A percentile compares a stretch with the other conserved stretches of the same genome.
These are phyloP conservation scores for Nomada fabriciana DNA, from an alignment of 2,888 invertebrate genomes.

Conservation along the genomic window DNA sequence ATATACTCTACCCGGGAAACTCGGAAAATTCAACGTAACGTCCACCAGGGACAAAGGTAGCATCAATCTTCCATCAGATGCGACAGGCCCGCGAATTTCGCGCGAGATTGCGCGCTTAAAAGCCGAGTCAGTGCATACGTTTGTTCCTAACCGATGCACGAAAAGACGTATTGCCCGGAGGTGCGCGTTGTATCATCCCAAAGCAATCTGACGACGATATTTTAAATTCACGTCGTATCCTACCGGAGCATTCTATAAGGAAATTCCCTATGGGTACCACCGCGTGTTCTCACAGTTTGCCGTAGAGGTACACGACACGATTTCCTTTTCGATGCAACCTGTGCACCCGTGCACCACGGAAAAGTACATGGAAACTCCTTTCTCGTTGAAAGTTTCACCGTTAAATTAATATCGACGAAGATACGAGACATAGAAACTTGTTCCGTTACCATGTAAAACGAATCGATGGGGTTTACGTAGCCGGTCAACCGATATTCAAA, in stretches of 20 bases:
- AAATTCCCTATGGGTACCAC: constrained; percentile 45
- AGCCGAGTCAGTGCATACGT: neutral
- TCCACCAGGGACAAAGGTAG: neutral
- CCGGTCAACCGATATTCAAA: too few species aligned
- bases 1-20: too few species aligned
- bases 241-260: constrained; percentile 28
- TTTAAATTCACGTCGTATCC: constrained; percentile 51
- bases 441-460: neutral
- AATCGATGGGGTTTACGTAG: neutral
- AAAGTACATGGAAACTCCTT: constrained; percentile 18
- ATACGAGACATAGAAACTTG: neutral
- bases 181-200: constrained; percentile 12
- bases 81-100: neutral
- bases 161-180: constrained; percentile 17
- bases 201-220: constrained; percentile 47
- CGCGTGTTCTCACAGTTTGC: constrained; percentile 16
- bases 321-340: constrained; percentile 13
- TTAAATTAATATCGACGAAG: constrained; percentile 28
- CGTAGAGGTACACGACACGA: constrained; percentile 3
- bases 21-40: neutral
- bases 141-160: neutral
- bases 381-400: neutral
- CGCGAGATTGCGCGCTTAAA: neutral
- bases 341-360: neutral
- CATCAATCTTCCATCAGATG: neutral